Conservation (phyloP, 2,113 vertebrate genomes). For the Pitta sordida region DNA sequence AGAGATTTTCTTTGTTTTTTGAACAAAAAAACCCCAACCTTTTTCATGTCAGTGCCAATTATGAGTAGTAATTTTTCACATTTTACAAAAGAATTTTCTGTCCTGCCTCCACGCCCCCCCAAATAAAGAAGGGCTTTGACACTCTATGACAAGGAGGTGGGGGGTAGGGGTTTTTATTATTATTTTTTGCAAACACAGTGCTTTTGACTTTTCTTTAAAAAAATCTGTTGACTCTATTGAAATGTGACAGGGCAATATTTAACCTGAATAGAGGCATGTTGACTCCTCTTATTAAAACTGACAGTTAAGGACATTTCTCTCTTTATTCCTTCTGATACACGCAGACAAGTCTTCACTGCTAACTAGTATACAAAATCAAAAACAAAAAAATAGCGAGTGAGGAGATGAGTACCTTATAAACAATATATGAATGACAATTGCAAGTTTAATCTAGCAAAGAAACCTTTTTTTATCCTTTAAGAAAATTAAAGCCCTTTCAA, state of each 20-base stretch:
- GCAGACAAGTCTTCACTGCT: conserved; percentile 89
- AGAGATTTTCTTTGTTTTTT: conserved; percentile 97
- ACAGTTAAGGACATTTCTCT: conserved; percentile 93
- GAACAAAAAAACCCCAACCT: conserved; percentile 78
- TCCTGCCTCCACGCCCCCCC: conserved; percentile 78
- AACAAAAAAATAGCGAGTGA: conserved; percentile 87
- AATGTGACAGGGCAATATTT: conserved; percentile 96
- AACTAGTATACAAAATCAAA: conserved; percentile 96
- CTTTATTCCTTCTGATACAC: conserved; percentile 94
- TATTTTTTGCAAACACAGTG: conserved; percentile 87
- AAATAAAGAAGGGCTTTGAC: conserved; percentile 89
- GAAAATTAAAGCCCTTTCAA: conserved; percentile 87
- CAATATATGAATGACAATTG: conserved; percentile 98
- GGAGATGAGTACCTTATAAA: conserved; percentile 92
- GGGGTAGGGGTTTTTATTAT: conserved; percentile 74
- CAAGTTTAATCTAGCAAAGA: conserved; percentile 95
- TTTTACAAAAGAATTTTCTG: conserved; percentile 86
- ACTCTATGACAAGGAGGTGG: conserved; percentile 88
- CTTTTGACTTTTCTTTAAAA: conserved; percentile 92
- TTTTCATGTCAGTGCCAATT: conserved; percentile 95
- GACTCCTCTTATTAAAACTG: conserved; percentile 96
- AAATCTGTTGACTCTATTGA: conserved; percentile 96
- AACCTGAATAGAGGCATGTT: conserved; percentile 96
- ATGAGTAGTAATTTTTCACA: conserved; percentile 87
- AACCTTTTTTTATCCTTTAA: conserved; percentile 88